Evolutionary conservation across 2,888 invertebrate genomes (phyloP), one percentile per base, ranked within the genome.

Genomic region (Mythimna vitellina): DNA sequence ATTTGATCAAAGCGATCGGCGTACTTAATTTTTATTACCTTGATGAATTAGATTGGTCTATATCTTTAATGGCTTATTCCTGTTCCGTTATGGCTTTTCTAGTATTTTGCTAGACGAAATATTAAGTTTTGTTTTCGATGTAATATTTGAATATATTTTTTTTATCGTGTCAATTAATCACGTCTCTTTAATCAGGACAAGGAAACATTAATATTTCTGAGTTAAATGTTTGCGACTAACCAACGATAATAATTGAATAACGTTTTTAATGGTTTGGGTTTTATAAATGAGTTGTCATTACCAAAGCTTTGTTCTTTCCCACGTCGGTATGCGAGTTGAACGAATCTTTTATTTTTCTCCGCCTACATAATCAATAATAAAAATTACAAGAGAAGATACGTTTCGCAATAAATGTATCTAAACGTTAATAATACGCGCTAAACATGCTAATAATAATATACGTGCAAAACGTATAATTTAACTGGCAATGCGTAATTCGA

Each of bases 1-100:
- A 83, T 82, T 82, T 67, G 84, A 88, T 90, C 88, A 88, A 89
- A 88, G 86, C 80, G 72, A 70, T 83, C 81, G 84, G 78, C 83
- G 74, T 62, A 72, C 87, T 86, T 87, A 86, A 84, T 86, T 88
- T 84, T 87, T 86, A 87, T 85, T 82, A 80, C 82, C 84, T 58
- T 83, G 85, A 85, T 86, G 82, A 86, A 78, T 86, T 87, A 86
- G 84, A 87, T 82, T 73, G 70, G 73, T 83, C 74, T 68, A 86
- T 84, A 88, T 86, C 58, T 83, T 84, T 89, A 86, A 88, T 88
- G 69, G 78, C 77, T 82, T 87, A 84, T 84, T 78, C 83, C 73
- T 83, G 82, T 86, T 83, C 75, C 69, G 72, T 81, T 66, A 82
- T 80, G 46, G 35, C 73, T 73, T 66, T 65, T 56, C 25, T 42